A percentile compares a stretch with the other conserved stretches of the same genome.
Evolutionary conservation across 1,140 invertebrate genomes (phyloP).

Genomic region (Lordiphosa mommai): DNA sequence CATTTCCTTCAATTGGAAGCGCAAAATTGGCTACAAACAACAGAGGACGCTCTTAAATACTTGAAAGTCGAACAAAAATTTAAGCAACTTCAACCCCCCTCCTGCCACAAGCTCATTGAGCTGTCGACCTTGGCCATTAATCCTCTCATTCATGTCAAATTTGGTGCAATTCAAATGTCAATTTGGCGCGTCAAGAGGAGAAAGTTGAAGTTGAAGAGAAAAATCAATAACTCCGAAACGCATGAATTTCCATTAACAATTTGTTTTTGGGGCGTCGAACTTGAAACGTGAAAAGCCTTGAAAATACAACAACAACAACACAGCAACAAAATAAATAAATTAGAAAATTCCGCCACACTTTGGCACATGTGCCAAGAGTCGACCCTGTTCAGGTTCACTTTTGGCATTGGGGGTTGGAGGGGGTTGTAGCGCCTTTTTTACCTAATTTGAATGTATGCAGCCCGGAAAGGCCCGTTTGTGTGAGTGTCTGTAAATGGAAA

Average conservation of each 20-base stretch:
- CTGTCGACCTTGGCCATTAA: slow-evolving; percentile 77
- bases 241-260: slow-evolving; percentile 73
- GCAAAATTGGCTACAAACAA: not conserved
- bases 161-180: slow-evolving; percentile 72
- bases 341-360: slow-evolving; percentile 74
- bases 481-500: slow-evolving; percentile 57
- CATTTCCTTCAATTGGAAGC: not conserved
- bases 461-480: slow-evolving; percentile 29
- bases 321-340: slow-evolving; percentile 56
- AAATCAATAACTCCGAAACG: slow-evolving; percentile 69
- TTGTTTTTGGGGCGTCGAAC: slow-evolving; percentile 52
- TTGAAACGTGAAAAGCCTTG: slow-evolving; percentile 59
- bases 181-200: slow-evolving; percentile 28
- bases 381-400: slow-evolving; percentile 27
- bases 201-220: slow-evolving; percentile 43
- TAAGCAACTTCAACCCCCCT: slow-evolving; percentile 4
- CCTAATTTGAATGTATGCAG: slow-evolving; percentile 67
- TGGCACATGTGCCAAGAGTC: slow-evolving; percentile 49
- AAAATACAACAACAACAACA: slow-evolving; percentile 27
- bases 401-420: slow-evolving; percentile 19
- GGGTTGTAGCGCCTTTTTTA: slow-evolving; percentile 41
- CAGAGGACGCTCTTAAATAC: slow-evolving; percentile 44
- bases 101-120: slow-evolving; percentile 1
- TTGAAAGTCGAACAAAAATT: no score
- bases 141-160: slow-evolving; percentile 63